Base-by-base conservation (phyloP, 2,888 invertebrate genomes). In the Boloria selene region DNA sequence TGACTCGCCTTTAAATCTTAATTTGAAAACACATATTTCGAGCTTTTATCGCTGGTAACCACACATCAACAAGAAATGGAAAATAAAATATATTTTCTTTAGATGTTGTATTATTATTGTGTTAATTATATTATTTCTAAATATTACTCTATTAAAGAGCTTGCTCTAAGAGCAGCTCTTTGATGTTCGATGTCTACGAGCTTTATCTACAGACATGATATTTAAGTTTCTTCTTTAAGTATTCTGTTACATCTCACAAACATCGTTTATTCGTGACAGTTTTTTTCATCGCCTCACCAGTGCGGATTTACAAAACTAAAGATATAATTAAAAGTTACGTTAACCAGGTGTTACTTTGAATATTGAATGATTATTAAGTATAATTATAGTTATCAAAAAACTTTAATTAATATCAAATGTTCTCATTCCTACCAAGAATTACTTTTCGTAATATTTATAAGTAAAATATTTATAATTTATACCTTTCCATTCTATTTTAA, bases 111-210 rank as follows among this genome's bases (percentile, higher is more conserved):
- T 22, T 65, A 22, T 64, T 59, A 69, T 68, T 70, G 64, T 66
- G 71, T 63, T 70, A 68, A 70, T 68, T 61, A 62, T 65, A 70
- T 65, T 67, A 67, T 66, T 70, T 67, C 54, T 67, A 65, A 70
- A 72, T 70, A 71, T 70, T 72, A 72, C 67, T 63, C 70, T 70
- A 73, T 72, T 72, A 70, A 69, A 68, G 70, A 67, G 64, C 44
- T 65, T 65, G 63, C 69, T 70, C 68, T 69, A 64, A 63, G 52
- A 68, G 65, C 64, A 69, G 60, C 44, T 61, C 72, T 74, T 74
- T 74, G 74, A 74, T 74, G 72, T 74, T 65, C 63, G 26, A 55
- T 50, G 61, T 63, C 60, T 49, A 58, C 49, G 31, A 53, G 60
- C 51, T 66, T 54, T 66, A 65, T 64, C 64, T 61, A 58, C 56